A percentile compares a stretch with the other conserved stretches of the same genome.
Evolutionary conservation across 2,113 vertebrate genomes (phyloP).

Genomic region (Percina caprodes): DNA sequence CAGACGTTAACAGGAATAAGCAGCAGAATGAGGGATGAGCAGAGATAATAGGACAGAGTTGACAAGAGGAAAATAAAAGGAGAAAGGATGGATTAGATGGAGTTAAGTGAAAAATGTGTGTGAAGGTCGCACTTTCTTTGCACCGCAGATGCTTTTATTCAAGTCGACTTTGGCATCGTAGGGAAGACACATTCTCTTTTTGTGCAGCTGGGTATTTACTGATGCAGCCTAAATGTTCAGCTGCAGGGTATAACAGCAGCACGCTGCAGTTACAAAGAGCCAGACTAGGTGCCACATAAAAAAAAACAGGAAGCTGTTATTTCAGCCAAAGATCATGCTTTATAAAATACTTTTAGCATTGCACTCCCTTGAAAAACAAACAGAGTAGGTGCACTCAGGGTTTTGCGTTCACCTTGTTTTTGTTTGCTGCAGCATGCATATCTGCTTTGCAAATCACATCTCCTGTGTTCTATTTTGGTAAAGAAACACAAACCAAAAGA

Average conservation of each 20-base stretch:
- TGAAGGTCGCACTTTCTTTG: conserved; percentile 47
- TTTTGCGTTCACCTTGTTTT: background rate
- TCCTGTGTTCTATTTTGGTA: background rate
- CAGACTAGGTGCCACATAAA: conserved; percentile 16
- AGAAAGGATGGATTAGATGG: conserved; percentile 32
- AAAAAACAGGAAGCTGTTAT: conserved; percentile 23
- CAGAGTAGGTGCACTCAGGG: background rate
- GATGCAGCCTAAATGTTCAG: conserved; percentile 72
- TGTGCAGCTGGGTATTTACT: conserved; percentile 72
- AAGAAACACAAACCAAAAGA: background rate
- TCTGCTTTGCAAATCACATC: background rate
- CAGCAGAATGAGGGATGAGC: conserved; percentile 36
- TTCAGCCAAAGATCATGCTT: background rate
- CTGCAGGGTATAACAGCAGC: conserved; percentile 51
- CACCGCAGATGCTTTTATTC: conserved; percentile 70
- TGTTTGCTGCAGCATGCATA: background rate
- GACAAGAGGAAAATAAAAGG: conserved; percentile 41
- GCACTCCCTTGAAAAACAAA: background rate
- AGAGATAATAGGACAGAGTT: conserved; percentile 42
- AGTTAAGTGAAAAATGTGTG: conserved; percentile 54
- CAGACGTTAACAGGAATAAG: conserved; percentile 23
- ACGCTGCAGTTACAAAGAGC: conserved; percentile 36
- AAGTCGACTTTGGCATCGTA: conserved; percentile 61
- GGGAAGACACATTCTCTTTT: conserved; percentile 46
- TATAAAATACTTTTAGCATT: background rate